These are phyloP conservation scores for Parelbella ahira DNA, from an alignment of 2,888 invertebrate genomes.

Conservation along the genomic window DNA sequence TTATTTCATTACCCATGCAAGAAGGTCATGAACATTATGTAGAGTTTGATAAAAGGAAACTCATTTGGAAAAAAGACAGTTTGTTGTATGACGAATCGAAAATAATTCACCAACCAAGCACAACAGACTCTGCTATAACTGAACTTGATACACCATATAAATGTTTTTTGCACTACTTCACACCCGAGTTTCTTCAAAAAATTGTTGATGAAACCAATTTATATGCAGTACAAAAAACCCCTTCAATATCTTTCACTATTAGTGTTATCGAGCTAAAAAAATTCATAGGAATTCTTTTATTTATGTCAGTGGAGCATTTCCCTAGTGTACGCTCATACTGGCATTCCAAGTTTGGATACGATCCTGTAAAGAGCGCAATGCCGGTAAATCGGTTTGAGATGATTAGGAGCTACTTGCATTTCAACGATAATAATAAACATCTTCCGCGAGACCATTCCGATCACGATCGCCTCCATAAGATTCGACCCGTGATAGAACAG, in stretches of 20 bases:
- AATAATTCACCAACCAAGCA: slow-evolving; percentile 29
- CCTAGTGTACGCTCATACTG: slow-evolving; percentile 34
- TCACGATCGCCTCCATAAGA: slow-evolving; percentile 35
- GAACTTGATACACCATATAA: slow-evolving; percentile 30
- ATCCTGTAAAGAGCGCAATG: slow-evolving; percentile 30
- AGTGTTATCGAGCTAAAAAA: slow-evolving; percentile 26
- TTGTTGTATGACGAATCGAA: slow-evolving; percentile 28
- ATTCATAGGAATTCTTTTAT: slow-evolving; percentile 29
- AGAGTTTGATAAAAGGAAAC: slow-evolving; percentile 32
- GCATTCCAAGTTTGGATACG: slow-evolving; percentile 29
- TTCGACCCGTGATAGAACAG: slow-evolving; percentile 37
- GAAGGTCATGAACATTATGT: slow-evolving; percentile 27
- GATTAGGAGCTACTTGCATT: slow-evolving; percentile 36
- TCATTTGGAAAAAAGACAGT: slow-evolving; percentile 30
- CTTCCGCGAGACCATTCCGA: slow-evolving; percentile 32
- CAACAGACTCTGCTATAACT: slow-evolving; percentile 30
- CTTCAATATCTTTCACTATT: slow-evolving; percentile 25
- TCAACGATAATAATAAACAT: slow-evolving; percentile 37
- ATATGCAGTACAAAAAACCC: slow-evolving; percentile 28
- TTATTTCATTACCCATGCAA: slow-evolving; percentile 31
- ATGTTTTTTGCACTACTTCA: slow-evolving; percentile 32
- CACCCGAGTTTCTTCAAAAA: slow-evolving; percentile 28
- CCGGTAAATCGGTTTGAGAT: slow-evolving; percentile 32
- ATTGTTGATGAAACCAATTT: slow-evolving; percentile 30
- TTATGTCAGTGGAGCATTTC: slow-evolving; percentile 34